Evolutionary conservation across 2,888 invertebrate species (phyloP), one percentile per base, ranked within the genome.

Genomic region (Calliphora vomitoria): DNA sequence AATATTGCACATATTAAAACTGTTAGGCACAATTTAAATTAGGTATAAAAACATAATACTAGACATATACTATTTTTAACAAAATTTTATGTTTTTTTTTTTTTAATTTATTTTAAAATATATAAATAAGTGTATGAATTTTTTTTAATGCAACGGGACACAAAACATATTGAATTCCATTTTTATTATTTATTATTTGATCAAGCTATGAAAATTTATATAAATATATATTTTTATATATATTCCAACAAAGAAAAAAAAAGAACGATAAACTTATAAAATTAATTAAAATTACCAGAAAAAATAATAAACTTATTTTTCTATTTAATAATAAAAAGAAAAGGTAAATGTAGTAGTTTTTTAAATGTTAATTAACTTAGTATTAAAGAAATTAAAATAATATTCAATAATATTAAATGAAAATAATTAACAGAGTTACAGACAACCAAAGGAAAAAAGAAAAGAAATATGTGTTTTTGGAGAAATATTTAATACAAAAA

Each of bases 21-120:
- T 86, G 79, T 88, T 88, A 88, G 86, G 85, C 88, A 88, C 88
- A 88, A 88, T 86, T 86, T 55, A 74, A 44, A 66, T 82, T 74
- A 82, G 72, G 82, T 68, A 81, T 82, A 71, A 64, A 81, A 68
- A 68, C 25, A 71, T 25, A 41, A 41, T 60, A 58, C 20, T 69
- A 79, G 68, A 47, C 25, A 58, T 60, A 60, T 8, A 18, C 53
- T 53, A 44, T 44, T 44, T 44, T 44, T 44, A 13, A 44, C 35
- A 35, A 50, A 50, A 25, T 50, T 75, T 47, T 20, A 75, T 50
- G 13, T 11, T 66, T 60, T 60, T 75, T 82, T 76, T n/a, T 79
- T 79, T 79, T 68, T 10, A 47, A n/a, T 44, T 25, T 79, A 38
- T 64, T 62, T 72, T 74, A 31, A 58, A 72, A 69, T 53, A 58